A percentile compares a stretch with the other conserved stretches of the same genome.
Evolutionary conservation across 2,797 vertebrate genomes (phyloP).

Genomic region (Chromobotia macracanthus): DNA sequence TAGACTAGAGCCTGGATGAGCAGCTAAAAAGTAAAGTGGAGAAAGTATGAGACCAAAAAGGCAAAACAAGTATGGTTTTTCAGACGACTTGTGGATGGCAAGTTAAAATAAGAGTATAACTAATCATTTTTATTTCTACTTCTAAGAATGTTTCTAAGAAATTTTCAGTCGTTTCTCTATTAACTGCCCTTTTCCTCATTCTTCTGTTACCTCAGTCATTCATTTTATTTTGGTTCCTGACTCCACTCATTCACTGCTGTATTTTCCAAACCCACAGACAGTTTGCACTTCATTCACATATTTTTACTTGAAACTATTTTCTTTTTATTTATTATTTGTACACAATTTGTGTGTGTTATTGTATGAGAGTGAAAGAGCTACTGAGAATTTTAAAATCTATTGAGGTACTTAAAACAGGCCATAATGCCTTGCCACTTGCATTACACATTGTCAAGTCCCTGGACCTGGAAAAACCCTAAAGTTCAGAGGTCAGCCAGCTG

Average conservation of each 20-base stretch:
- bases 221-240: neutral
- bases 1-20: neutral
- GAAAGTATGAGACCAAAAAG: neutral
- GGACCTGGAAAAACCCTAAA: conserved; percentile 41
- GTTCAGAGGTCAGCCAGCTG: conserved; percentile 48
- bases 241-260: neutral
- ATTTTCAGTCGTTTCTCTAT: neutral
- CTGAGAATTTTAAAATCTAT: no score
- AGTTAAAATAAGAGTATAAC: neutral
- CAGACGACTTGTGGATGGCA: neutral
- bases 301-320: neutral
- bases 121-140: neutral
- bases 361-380: neutral
- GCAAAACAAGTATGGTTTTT: neutral
- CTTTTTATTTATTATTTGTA: neutral
- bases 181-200: neutral
- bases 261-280: neutral
- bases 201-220: neutral
- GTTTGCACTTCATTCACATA: neutral
- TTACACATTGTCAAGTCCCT: neutral
- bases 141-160: neutral
- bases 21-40: neutral
- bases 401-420: no score
- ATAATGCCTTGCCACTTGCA: no score
- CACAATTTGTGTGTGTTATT: neutral